Base-by-base conservation (phyloP, 2,888 invertebrate genomes). In the Isoperla grammatica region DNA sequence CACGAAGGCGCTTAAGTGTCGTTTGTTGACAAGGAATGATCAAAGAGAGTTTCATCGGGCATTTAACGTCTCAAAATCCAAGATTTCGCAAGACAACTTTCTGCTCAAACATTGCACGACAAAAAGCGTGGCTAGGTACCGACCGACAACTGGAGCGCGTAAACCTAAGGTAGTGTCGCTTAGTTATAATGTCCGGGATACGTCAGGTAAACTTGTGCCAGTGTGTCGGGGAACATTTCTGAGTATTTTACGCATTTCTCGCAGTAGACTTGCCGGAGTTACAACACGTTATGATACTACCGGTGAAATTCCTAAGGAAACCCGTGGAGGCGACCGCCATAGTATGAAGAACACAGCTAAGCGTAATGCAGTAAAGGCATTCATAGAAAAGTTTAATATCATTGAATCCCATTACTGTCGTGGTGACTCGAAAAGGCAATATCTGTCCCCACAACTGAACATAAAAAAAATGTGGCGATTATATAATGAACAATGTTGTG, bases 381-480 rank as follows among this genome's bases (percentile, higher is more conserved):
- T 29, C 8, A 29, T 29, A 6, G 39, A 39, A 40, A 29, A 29
- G 29, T 29, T 29, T 8, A 29, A 29, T 29, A 29, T 29, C 8
- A 29, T 29, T 29, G 29, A n/a, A n/a, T n/a, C n/a, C n/a, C n/a
- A n/a, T n/a, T 64, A 64, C 56, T 64, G 56, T 43, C 9, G 64
- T 17, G 37, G 40, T 13, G 53, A 61, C 13, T 57, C 22, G 29
- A 46, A 40, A 43, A 50, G 64, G 39, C 46, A 37, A 6, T 64
- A 64, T 49, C 42, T 64, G 42, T 45, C 58, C 20, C 49, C 54
- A n/a, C 35, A 57, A 43, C 39, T 61, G 45, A 58, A 42, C 45
- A 63, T 63, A 13, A 50, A 37, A 29, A 60, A 63, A 56, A 48
- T 57, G 48, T 63, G 56, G 57, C 48, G 57, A 20, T 11, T 9